A percentile compares a stretch with the other conserved stretches of the same genome.
Evolutionary conservation across 2,888 invertebrate genomes (phyloP).

Genomic region (Euspilapteryx auroguttella): DNA sequence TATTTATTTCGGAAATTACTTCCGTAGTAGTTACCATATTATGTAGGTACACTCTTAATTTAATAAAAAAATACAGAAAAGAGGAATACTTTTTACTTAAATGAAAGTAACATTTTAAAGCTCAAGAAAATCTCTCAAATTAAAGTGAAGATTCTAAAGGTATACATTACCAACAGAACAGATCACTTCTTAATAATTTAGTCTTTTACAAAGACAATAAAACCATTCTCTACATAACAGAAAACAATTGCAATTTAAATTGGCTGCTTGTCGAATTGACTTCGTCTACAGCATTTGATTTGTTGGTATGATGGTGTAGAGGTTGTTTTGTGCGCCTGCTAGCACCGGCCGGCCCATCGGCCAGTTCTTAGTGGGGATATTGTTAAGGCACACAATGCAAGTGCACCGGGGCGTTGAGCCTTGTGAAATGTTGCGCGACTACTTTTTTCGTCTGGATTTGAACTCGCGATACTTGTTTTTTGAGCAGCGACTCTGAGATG

Average conservation of each 20-base stretch:
- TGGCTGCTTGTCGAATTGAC: constrained; percentile 38
- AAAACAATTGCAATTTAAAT: constrained; percentile 42
- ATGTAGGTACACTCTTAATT: no score
- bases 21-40: no score
- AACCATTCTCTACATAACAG: no score
- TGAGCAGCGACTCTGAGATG: constrained; percentile 55
- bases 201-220: no score
- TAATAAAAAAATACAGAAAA: no score
- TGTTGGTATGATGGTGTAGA: constrained; percentile 42
- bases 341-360: not conserved
- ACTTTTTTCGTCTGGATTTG: constrained; percentile 62
- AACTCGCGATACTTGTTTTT: constrained; percentile 56
- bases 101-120: no score
- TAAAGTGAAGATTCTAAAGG: no score
- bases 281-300: constrained; percentile 46
- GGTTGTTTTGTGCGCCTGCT: constrained; percentile 19
- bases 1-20: no score
- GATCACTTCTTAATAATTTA: no score
- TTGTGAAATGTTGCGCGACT: constrained; percentile 60
- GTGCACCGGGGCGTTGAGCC: constrained; percentile 57
- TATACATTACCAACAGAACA: no score
- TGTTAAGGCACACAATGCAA: constrained; percentile 55
- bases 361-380: constrained; percentile 33
- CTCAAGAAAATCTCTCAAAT: no score
- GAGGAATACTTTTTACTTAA: no score